A percentile compares a stretch with the other conserved stretches of the same genome.
Conservation (phyloP, 2,113 vertebrate genomes). For the Sminthopsis crassicaudata region DNA sequence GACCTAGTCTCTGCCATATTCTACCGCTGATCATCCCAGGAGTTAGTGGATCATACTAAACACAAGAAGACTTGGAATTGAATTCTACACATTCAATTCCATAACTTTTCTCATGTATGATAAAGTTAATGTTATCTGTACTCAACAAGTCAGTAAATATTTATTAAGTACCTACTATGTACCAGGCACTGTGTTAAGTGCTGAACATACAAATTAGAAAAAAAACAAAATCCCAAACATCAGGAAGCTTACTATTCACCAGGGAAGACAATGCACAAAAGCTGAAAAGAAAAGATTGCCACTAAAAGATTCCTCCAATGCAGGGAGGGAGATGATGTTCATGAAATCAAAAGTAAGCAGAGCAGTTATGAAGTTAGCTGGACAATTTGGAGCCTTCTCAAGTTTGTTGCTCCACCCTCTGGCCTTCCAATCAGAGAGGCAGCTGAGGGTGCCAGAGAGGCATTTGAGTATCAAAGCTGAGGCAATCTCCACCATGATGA, state of each 20-base stretch:
- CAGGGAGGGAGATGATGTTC: background rate
- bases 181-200: background rate
- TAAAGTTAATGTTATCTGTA: background rate
- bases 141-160: background rate
- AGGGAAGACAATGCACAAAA: background rate
- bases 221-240: background rate
- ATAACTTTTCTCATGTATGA: background rate
- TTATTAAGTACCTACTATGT: background rate
- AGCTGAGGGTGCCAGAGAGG: background rate
- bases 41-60: background rate
- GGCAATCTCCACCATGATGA: background rate
- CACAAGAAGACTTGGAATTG: background rate
- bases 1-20: no score
- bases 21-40: background rate
- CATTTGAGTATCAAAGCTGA: background rate
- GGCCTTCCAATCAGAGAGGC: background rate
- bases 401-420: background rate
- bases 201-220: background rate
- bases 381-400: background rate
- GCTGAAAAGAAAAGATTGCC: background rate
- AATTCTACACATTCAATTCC: background rate
- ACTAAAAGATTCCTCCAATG: background rate
- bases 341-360: background rate
- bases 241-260: background rate
- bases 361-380: background rate